phyloP scores from a whole-genome alignment of 2,888 invertebrate genomes.

The Aethes cnicana region DNA sequence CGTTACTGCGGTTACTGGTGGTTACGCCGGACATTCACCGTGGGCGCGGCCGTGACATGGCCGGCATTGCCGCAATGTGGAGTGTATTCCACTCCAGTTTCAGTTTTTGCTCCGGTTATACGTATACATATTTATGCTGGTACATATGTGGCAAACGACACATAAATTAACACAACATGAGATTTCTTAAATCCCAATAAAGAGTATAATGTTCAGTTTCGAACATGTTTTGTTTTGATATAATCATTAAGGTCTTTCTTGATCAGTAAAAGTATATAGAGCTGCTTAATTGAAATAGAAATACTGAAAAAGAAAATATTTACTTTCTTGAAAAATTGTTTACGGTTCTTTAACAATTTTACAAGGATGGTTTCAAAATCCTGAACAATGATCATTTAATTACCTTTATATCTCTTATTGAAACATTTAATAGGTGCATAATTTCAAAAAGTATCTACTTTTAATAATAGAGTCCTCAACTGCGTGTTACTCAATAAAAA shows the following conservation, averaged over 20 bases:
- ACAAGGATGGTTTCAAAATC: no score
- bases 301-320: no score
- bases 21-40: slow-evolving; percentile 56
- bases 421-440: not conserved
- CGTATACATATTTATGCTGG: slow-evolving; percentile 13
- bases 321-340: no score
- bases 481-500: not conserved
- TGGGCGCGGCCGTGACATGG: slow-evolving; percentile 71
- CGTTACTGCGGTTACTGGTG: slow-evolving; percentile 22
- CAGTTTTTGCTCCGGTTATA: slow-evolving; percentile 17
- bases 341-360: no score
- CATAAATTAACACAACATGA: not conserved
- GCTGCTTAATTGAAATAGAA: no score
- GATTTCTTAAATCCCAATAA: not conserved
- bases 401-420: no score
- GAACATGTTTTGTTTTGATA: no score
- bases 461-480: not conserved
- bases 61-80: slow-evolving; percentile 65
- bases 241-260: no score
- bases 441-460: not conserved
- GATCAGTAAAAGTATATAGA: no score
- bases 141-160: not conserved
- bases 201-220: no score
- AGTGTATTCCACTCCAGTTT: slow-evolving; percentile 28
- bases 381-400: no score